Conservation (phyloP, 2,888 invertebrate genomes). For the Heteromurus nitidus region DNA sequence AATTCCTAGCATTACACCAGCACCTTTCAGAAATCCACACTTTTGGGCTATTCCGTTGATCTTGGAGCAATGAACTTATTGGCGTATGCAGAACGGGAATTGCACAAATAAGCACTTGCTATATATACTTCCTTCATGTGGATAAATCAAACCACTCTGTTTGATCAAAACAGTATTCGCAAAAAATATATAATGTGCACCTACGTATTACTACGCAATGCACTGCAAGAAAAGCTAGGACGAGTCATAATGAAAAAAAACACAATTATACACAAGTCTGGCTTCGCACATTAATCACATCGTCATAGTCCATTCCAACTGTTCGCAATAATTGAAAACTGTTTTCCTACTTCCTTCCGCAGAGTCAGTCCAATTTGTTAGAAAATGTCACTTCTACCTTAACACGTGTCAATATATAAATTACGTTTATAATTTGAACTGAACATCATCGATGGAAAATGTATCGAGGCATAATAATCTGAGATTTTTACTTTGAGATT, state of each 20-base stretch:
- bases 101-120: not conserved
- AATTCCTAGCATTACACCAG: not conserved
- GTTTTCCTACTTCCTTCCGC: conserved; percentile 44
- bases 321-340: conserved; percentile 24
- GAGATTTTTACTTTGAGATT: not conserved
- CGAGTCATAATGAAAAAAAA: not conserved
- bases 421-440: too few relatives aligned
- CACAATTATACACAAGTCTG: conserved; percentile 40
- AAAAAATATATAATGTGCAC: too few relatives aligned
- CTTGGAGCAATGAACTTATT: not conserved
- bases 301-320: conserved; percentile 13
- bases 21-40: not conserved
- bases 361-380: not conserved
- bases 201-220: not conserved
- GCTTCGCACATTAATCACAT: conserved; percentile 23
- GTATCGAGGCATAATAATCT: not conserved
- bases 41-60: not conserved
- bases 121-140: not conserved
- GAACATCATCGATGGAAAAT: too few relatives aligned
- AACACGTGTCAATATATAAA: not conserved
- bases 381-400: not conserved
- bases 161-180: not conserved
- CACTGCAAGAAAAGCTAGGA: not conserved
- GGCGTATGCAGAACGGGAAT: not conserved
- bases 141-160: not conserved